These are phyloP conservation scores for Cephus pygmeus DNA, from an alignment of 2,888 invertebrate genomes.

Conservation along the genomic window DNA sequence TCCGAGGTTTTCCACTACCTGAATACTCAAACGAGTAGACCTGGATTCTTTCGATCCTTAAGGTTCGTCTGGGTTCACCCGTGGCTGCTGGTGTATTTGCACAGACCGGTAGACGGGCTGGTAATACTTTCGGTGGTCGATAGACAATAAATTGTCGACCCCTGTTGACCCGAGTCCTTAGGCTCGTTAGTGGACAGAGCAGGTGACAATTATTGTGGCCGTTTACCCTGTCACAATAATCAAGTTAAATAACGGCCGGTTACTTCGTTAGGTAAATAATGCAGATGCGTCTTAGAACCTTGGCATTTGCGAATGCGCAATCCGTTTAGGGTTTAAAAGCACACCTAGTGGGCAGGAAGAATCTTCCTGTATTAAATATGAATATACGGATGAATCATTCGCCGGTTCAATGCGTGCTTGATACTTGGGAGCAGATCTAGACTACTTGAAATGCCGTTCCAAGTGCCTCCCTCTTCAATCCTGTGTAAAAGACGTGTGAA, in stretches of 20 bases:
- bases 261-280: not conserved
- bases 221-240: not conserved
- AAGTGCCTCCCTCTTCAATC: not conserved
- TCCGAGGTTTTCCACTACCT: not conserved
- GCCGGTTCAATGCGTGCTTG: not conserved
- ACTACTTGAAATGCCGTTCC: not conserved
- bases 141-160: conserved; percentile 34
- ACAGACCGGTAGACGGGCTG: not conserved
- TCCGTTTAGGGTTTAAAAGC: not conserved
- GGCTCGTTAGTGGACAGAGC: conserved; percentile 26
- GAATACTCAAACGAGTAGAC: not conserved
- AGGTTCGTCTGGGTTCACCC: not conserved
- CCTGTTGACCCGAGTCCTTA: conserved; percentile 18
- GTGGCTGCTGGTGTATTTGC: not conserved
- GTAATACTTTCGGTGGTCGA: conserved; percentile 1
- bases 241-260: not conserved
- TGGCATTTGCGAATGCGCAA: not conserved
- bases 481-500: not conserved
- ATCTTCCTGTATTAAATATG: not conserved
- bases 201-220: not conserved
- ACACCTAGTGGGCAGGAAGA: not conserved
- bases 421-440: not conserved
- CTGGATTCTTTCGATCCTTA: not conserved
- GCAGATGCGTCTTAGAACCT: not conserved
- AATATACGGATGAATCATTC: not conserved